Percentiles rank a stretch among this genome's conserved stretches.
Evolutionary conservation across 2,113 vertebrate genomes (phyloP).

Genomic region (Mobula birostris): DNA sequence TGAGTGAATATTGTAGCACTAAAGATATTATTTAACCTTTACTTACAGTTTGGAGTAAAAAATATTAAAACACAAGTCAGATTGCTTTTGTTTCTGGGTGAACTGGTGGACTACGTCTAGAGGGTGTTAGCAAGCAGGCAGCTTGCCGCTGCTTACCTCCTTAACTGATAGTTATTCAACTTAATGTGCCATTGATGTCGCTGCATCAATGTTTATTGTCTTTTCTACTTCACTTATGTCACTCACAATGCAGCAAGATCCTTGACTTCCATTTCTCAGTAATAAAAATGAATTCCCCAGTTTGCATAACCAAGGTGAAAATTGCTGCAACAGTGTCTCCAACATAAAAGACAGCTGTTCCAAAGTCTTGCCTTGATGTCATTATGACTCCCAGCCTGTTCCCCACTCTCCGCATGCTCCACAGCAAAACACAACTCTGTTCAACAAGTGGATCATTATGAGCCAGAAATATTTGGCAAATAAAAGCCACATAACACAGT

Average conservation of each 20-base stretch:
- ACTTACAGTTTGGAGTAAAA: background rate
- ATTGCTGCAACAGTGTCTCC: background rate
- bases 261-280: background rate
- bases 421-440: background rate
- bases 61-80: background rate
- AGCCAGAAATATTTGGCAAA: background rate
- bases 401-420: background rate
- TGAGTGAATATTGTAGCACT: background rate
- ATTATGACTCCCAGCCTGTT: background rate
- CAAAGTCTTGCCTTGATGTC: background rate
- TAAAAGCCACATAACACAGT: background rate
- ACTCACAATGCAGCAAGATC: background rate
- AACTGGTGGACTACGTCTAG: background rate
- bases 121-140: background rate
- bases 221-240: too few relatives aligned
- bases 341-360: background rate
- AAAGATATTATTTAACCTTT: background rate
- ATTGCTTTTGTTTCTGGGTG: background rate
- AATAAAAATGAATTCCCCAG: background rate
- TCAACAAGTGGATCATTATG: background rate
- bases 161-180: background rate
- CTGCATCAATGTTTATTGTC: background rate
- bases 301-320: background rate
- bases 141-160: background rate
- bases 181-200: background rate